Conservation (phyloP, 1,140 invertebrate genomes). For the Zaprionus gabonicus region DNA sequence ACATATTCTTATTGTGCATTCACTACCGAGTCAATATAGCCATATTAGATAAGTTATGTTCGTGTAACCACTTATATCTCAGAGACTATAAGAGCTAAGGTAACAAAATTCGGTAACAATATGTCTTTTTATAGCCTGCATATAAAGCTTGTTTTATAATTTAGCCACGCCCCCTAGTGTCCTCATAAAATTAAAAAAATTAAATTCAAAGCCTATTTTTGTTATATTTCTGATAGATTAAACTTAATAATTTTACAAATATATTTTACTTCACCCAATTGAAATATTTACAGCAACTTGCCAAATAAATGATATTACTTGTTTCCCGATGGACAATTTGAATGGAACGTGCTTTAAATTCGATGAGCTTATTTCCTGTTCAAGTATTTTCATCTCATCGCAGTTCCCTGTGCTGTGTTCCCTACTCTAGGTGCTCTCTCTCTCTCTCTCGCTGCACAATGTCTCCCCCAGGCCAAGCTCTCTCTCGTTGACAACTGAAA, state of each 20-base stretch:
- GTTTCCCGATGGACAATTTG: conserved; percentile 7
- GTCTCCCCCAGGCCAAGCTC: neutral
- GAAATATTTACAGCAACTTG: neutral
- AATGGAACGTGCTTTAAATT: conserved; percentile 25
- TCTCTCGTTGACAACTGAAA: conserved; percentile 17
- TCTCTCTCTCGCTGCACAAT: conserved; percentile 1
- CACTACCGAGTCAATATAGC: too few species aligned
- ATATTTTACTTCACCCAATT: neutral
- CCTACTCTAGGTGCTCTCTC: neutral
- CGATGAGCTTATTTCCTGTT: conserved; percentile 10
- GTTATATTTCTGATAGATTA: too few species aligned
- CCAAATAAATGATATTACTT: neutral
- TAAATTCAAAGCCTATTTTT: too few species aligned
- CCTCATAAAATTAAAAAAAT: too few species aligned
- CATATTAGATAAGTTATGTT: too few species aligned
- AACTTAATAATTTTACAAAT: neutral
- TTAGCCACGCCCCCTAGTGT: too few species aligned
- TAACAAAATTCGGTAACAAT: too few species aligned
- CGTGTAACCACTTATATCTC: too few species aligned
- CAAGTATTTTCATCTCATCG: neutral
- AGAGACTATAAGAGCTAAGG: too few species aligned
- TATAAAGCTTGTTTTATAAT: too few species aligned
- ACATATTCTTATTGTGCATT: too few species aligned
- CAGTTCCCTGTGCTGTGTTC: neutral
- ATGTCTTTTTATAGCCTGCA: too few species aligned